phyloP scores from a whole-genome alignment of 2,797 vertebrate genomes.

The Sandelia bainsii region DNA sequence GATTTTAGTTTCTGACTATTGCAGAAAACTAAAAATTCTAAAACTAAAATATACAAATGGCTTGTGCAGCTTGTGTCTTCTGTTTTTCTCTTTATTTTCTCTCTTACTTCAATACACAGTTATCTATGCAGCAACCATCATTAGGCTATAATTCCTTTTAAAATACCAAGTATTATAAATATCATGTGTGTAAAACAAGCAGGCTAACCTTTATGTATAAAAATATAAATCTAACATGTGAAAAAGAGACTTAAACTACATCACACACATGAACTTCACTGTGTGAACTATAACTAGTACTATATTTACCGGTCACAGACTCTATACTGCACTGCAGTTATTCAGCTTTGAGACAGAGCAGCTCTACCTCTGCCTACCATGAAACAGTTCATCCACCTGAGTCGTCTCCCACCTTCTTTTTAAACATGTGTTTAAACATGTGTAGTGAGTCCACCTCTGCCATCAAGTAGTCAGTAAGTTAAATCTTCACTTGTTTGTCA shows the following conservation, averaged over 20 bases:
- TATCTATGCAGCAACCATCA: not conserved
- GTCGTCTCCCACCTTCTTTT: constrained; percentile 26
- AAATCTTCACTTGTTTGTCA: constrained; percentile 48
- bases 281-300: not conserved
- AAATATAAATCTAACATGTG: not conserved
- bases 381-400: constrained; percentile 40
- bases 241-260: constrained; percentile 9
- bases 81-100: not conserved
- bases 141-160: constrained; percentile 2
- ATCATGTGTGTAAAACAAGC: not conserved
- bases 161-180: not conserved
- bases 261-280: not conserved
- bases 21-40: too few species aligned
- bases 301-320: not conserved
- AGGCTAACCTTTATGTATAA: not conserved
- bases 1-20: not conserved
- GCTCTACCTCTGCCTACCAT: constrained; percentile 34
- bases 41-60: too few species aligned
- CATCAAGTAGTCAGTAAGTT: constrained; percentile 62
- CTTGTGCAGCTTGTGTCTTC: not conserved
- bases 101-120: not conserved
- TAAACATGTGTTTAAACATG: constrained; percentile 4
- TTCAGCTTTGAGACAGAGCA: constrained; percentile 24
- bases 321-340: constrained; percentile 23
- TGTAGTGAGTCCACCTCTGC: constrained; percentile 57